Percentiles rank a stretch among this genome's conserved stretches.
Evolutionary conservation across 2,888 invertebrate genomes (phyloP).

Genomic region (Hoplodrina ambigua): DNA sequence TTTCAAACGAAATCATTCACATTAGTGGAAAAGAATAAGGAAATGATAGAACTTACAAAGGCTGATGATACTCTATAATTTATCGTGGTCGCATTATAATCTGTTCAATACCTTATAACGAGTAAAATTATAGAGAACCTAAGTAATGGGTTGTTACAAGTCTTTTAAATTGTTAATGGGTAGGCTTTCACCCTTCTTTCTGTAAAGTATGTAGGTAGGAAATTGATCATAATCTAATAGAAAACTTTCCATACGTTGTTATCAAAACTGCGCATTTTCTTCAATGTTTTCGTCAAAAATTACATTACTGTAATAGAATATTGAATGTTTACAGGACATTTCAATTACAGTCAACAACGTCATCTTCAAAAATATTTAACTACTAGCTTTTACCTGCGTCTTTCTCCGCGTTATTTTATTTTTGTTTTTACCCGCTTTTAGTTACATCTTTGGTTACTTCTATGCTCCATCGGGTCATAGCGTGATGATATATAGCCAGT

Average conservation of each 20-base stretch:
- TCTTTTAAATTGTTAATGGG: conserved; percentile 1
- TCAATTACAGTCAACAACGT: too few species aligned
- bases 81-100: neutral
- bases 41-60: neutral
- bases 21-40: neutral
- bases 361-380: too few species aligned
- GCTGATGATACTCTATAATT: conserved; percentile 7
- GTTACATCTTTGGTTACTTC: too few species aligned
- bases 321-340: too few species aligned
- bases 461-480: too few species aligned
- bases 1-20: neutral
- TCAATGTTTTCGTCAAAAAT: too few species aligned
- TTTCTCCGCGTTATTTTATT: too few species aligned
- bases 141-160: neutral
- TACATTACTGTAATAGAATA: too few species aligned
- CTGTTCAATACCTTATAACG: neutral
- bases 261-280: neutral
- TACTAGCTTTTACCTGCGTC: too few species aligned
- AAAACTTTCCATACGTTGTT: neutral
- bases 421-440: too few species aligned
- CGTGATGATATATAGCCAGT: too few species aligned
- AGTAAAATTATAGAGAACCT: conserved; percentile 7
- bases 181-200: neutral
- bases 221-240: neutral
- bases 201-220: neutral